Conservation (phyloP, 1,140 invertebrate species). For the Laodelphax striatellus region DNA sequence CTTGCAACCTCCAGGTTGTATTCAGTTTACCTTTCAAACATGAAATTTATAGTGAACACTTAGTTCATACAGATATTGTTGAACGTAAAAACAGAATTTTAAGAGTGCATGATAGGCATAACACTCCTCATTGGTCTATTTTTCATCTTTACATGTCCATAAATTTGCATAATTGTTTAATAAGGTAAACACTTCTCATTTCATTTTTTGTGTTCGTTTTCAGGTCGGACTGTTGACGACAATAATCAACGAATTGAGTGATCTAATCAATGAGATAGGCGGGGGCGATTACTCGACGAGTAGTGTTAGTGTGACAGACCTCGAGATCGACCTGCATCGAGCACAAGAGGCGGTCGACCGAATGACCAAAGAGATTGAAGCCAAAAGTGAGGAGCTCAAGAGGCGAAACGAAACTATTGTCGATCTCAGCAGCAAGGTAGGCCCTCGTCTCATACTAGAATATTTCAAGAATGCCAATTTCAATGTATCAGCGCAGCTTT, state of each 20-base stretch:
- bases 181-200: no score
- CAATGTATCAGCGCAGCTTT: no score
- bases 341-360: constrained; percentile 49
- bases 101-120: no score
- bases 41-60: no score
- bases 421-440: constrained; percentile 67
- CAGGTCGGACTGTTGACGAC: constrained; percentile 34
- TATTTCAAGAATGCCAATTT: no score
- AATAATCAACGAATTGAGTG: constrained; percentile 32
- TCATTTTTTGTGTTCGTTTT: neutral
- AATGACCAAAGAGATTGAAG: constrained; percentile 67
- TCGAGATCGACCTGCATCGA: constrained; percentile 35
- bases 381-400: constrained; percentile 67
- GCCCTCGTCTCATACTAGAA: constrained; percentile 12
- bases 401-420: constrained; percentile 64
- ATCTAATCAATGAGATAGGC: constrained; percentile 21
- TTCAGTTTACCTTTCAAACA: no score
- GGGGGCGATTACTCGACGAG: constrained; percentile 22
- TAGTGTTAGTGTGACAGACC: constrained; percentile 25
- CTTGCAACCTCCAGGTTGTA: no score
- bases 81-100: no score
- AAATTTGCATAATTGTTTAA: no score
- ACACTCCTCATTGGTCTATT: no score
- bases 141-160: no score
- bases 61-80: no score